Evolutionary conservation across 2,888 invertebrate genomes (phyloP), one percentile per base, ranked within the genome.

Genomic region (Mantis religiosa): DNA sequence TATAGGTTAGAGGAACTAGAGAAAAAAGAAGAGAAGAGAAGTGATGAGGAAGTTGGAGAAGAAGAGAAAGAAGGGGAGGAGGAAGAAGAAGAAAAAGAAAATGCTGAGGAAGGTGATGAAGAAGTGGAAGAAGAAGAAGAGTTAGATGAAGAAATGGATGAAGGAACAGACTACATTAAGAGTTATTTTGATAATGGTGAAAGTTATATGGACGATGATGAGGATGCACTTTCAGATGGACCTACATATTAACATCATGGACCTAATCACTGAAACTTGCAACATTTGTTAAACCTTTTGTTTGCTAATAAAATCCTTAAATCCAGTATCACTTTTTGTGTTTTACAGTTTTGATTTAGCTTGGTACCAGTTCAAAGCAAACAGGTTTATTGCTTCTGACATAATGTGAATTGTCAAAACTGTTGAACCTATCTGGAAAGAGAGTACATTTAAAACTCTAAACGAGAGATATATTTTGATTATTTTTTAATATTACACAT

Each of bases 181-280:
- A 97, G 96, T 92, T 97, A 97, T 92, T 98, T 98, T 93, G 97
- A 98, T 92, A 97, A 97, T 93, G 98, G 97, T 1, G 98, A 98
- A 93, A 96, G 95, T 54, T 97, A 97, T 88, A 88, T 92, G 92
- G 97, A 97, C 92, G 97, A 97, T 90, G 97, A 98, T 91, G 97
- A 97, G 92, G 97, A 98, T 91, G 97, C 97, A 92, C 93, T 97
- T 90, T 97, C 97, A 92, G 97, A 97, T 93, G 97, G 97, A 25
- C 97, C 97, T 86, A 95, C 97, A 89, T 97, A 97, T 93, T 96
- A 93, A 94, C 14, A 27, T 1, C 41, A 41, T 28, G 54, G 20
- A 71, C 54, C 20, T 71, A 71, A 83, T 0, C 83, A 4, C 15
- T 14, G 20, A 15, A 3, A 25, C 20, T 4, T 71, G 15, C 6